Percentiles rank a stretch among this genome's conserved stretches.
These are phyloP conservation scores for Oceanites oceanicus DNA, from an alignment of 2,113 vertebrate species.

Conservation along the genomic window DNA sequence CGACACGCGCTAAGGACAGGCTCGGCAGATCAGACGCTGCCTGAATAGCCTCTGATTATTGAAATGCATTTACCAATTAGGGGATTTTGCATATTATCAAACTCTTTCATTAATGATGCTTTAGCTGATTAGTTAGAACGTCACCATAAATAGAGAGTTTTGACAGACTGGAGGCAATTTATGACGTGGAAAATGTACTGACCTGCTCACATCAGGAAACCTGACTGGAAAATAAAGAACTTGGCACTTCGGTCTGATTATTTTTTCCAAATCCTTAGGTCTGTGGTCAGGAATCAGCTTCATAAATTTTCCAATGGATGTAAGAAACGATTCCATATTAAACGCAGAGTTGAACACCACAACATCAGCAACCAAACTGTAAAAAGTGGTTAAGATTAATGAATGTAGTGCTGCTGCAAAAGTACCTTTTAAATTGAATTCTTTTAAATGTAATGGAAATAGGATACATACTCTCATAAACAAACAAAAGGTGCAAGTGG, in stretches of 20 bases:
- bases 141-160: slow-evolving; percentile 34
- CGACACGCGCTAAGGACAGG: not conserved
- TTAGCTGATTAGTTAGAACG: slow-evolving; percentile 45
- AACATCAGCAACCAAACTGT: slow-evolving; percentile 88
- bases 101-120: slow-evolving; percentile 43
- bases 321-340: slow-evolving; percentile 96
- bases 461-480: not conserved
- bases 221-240: slow-evolving; percentile 90
- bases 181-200: slow-evolving; percentile 69
- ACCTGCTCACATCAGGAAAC: slow-evolving; percentile 90
- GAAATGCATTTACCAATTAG: slow-evolving; percentile 53
- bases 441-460: not conserved
- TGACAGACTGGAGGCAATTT: slow-evolving; percentile 47
- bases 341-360: slow-evolving; percentile 89
- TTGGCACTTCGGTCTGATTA: slow-evolving; percentile 89
- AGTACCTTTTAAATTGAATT: not conserved
- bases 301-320: slow-evolving; percentile 86
- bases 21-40: not conserved
- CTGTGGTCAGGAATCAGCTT: slow-evolving; percentile 93
- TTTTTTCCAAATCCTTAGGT: slow-evolving; percentile 83
- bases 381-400: slow-evolving; percentile 35
- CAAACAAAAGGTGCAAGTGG: not conserved
- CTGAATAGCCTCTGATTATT: slow-evolving; percentile 11
- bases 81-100: slow-evolving; percentile 6
- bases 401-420: not conserved